Evolutionary conservation across 2,113 vertebrate species (phyloP), one percentile per base, ranked within the genome.

Genomic region (Macroglossus sobrinus): DNA sequence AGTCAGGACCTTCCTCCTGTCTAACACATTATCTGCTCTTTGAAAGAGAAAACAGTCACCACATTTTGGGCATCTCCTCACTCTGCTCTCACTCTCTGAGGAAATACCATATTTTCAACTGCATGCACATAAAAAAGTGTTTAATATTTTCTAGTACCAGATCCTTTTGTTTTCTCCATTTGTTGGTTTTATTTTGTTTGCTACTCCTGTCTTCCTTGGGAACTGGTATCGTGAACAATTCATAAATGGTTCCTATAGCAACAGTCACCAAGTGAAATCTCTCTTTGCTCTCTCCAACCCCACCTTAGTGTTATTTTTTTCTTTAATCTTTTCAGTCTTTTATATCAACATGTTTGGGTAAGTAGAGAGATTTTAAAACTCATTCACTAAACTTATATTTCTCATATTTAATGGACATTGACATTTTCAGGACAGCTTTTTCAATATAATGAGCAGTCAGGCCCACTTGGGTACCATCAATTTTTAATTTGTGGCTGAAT

Each of bases 241-340:
- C 45, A 71, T 87, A 97, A 96, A 96, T 96, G 96, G 98, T 98
- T 99, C 97, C 98, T 97, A 98, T 98, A 97, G 98, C 98, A 98
- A 98, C 98, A 64, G 97, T 98, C 97, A 97, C 98, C 90, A 98
- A 95, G 97, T 95, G 90, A 98, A 98, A 97, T 95, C 86, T 98
- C 95, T 92, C 96, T 87, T 95, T 81, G 94, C 88, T 95, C 92
- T 74, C 96, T 97, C 96, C 94, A 95, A 61, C 40, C 40, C 24
- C 13, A 96, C 86, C 28, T 84, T 43, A 84, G 47, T 57, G 12
- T 90, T 90, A 63, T 84, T 68, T 91, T 80, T 89, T 78, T 24
- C 38, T 40, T 74, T 1, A 68, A 86, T 61, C 93, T 97, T 96
- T 94, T 84, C 80, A 94, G 72, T 72, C 22, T 85, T 97, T 97